Conservation (phyloP, 2,797 vertebrate species). For the Spizella passerina region DNA sequence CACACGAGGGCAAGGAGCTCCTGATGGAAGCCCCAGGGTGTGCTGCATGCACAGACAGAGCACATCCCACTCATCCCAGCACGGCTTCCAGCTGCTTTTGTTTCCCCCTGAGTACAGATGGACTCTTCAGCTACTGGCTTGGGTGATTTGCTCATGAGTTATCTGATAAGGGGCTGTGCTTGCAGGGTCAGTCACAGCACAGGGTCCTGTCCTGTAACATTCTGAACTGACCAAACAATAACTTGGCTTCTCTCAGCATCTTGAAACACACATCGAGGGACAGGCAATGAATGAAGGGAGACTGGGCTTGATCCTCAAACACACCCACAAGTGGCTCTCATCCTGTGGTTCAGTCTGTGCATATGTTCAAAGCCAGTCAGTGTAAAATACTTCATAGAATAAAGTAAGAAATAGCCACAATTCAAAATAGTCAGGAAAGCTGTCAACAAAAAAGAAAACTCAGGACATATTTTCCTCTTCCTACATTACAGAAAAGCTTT, state of each 20-base stretch:
- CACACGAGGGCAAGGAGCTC: not conserved
- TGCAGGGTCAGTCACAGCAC: not conserved
- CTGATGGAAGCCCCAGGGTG: not conserved
- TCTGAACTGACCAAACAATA: not conserved
- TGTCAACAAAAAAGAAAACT: not conserved
- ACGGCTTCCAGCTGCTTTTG: not conserved
- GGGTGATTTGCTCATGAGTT: not conserved
- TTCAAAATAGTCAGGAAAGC: not conserved
- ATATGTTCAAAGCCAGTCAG: not conserved
- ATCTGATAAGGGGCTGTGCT: not conserved
- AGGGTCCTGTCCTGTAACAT: not conserved
- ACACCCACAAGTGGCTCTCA: not conserved
- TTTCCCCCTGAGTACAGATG: not conserved
- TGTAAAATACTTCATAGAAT: not conserved
- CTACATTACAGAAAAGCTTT: not conserved
- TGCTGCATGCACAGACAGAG: not conserved
- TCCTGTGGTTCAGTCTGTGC: not conserved
- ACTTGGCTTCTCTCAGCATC: not conserved
- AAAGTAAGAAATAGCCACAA: not conserved
- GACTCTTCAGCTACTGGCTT: not conserved
- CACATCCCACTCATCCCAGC: not conserved
- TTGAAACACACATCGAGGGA: not conserved
- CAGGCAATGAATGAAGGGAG: not conserved
- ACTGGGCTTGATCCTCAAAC: not conserved
- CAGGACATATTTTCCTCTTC: not conserved